phyloP scores from a whole-genome alignment of 2,888 invertebrate species.

The Steromphala cineraria region DNA sequence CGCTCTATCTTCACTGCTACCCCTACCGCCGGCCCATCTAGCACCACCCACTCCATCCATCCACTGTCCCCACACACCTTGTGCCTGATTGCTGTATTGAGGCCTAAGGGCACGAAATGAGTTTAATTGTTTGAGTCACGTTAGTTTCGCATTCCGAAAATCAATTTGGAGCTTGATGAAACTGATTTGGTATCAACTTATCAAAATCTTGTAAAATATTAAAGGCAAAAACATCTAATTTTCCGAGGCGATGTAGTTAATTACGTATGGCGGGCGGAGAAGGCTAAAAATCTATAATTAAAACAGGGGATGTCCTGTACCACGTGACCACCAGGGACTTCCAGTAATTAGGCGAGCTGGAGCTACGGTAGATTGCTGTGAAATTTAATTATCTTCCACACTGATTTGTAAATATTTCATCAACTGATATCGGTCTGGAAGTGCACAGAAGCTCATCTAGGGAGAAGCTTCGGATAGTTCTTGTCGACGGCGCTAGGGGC shows the following conservation, averaged over 20 bases:
- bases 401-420: conserved; percentile 25
- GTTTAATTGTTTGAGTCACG: neutral
- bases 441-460: neutral
- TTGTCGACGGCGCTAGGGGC: neutral
- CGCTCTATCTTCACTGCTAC: too few species aligned
- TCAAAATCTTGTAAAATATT: conserved; percentile 5
- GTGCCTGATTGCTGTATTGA: neutral
- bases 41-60: neutral
- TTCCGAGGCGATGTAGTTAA: neutral
- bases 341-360: neutral
- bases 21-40: neutral
- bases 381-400: conserved; percentile 10
- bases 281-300: neutral
- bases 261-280: neutral
- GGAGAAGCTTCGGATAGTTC: neutral
- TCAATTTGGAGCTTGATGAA: neutral
- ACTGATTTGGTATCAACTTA: conserved; percentile 10
- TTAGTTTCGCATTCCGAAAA: neutral
- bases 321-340: neutral
- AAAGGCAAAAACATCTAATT: neutral
- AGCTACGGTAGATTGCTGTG: neutral
- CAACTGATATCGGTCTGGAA: neutral
- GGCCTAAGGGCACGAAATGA: neutral
- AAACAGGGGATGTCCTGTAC: neutral
- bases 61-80: neutral